Evolutionary conservation across 2,888 invertebrate genomes (phyloP).

Genomic region (Eristalis arbustorum): DNA sequence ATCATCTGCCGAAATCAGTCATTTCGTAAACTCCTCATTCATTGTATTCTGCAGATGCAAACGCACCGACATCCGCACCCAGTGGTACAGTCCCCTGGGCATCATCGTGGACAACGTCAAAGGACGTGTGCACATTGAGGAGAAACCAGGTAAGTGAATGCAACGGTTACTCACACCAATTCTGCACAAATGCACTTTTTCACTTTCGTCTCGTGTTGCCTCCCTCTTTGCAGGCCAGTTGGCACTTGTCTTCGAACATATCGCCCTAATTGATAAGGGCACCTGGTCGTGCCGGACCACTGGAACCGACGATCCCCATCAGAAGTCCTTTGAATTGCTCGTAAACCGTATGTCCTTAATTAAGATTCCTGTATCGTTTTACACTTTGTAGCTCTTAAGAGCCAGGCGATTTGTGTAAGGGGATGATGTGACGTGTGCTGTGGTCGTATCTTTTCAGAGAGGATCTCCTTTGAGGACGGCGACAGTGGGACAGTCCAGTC

Average conservation of each 20-base stretch:
- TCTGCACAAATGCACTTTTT: not conserved
- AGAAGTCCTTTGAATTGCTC: constrained; percentile 79
- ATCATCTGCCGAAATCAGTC: constrained; percentile 77
- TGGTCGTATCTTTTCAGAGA: constrained; percentile 77
- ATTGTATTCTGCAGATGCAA: constrained; percentile 78
- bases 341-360: constrained; percentile 79
- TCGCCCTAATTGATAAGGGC: constrained; percentile 80
- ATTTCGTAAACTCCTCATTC: constrained; percentile 81
- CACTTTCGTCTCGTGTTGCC: not conserved
- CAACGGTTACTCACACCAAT: not conserved
- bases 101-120: constrained; percentile 77
- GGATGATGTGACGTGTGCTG: not conserved
- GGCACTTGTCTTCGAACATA: constrained; percentile 81
- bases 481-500: constrained; percentile 82
- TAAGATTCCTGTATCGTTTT: constrained; percentile 12
- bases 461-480: constrained; percentile 82
- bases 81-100: constrained; percentile 79
- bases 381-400: not conserved
- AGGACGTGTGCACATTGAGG: constrained; percentile 80
- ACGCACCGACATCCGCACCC: constrained; percentile 76
- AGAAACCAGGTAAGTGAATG: constrained; percentile 75
- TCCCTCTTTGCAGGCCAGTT: constrained; percentile 75
- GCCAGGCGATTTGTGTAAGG: not conserved
- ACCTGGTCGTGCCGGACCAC: constrained; percentile 81
- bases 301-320: constrained; percentile 74